Evolutionary conservation across 2,797 vertebrate genomes (phyloP).

Genomic region (Morelia viridis): DNA sequence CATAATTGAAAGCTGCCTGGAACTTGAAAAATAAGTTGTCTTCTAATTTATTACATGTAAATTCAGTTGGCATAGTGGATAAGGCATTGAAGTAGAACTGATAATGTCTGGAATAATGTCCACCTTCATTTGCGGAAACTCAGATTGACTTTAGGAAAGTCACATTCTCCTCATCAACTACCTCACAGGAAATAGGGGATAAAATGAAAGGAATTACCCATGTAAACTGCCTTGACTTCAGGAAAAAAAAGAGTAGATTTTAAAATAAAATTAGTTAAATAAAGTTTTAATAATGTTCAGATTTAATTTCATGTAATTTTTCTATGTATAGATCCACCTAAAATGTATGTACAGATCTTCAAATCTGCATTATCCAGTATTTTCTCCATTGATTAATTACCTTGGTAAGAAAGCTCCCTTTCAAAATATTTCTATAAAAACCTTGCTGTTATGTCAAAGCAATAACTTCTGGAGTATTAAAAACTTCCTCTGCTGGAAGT

Average conservation of each 20-base stretch:
- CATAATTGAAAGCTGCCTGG: neutral
- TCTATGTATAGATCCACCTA: neutral
- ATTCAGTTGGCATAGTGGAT: neutral
- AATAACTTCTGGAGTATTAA: neutral
- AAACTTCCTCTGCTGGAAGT: neutral
- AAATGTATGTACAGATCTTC: neutral
- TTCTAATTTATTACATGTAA: neutral
- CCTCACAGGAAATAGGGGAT: too few species aligned
- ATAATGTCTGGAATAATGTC: too few species aligned
- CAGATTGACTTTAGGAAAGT: too few species aligned
- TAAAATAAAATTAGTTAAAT: too few species aligned
- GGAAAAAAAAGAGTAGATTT: too few species aligned
- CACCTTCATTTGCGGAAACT: too few species aligned
- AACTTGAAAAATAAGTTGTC: neutral
- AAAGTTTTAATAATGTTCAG: neutral
- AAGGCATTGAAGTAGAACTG: too few species aligned
- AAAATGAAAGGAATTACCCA: too few species aligned
- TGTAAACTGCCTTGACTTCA: too few species aligned
- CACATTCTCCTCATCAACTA: too few species aligned
- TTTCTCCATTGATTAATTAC: neutral
- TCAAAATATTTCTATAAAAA: neutral
- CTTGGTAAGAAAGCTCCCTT: neutral
- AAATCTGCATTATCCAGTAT: neutral
- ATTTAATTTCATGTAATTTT: neutral
- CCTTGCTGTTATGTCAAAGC: neutral